phyloP scores from a whole-genome alignment of 2,888 invertebrate genomes.

The Dasypolia templi region DNA sequence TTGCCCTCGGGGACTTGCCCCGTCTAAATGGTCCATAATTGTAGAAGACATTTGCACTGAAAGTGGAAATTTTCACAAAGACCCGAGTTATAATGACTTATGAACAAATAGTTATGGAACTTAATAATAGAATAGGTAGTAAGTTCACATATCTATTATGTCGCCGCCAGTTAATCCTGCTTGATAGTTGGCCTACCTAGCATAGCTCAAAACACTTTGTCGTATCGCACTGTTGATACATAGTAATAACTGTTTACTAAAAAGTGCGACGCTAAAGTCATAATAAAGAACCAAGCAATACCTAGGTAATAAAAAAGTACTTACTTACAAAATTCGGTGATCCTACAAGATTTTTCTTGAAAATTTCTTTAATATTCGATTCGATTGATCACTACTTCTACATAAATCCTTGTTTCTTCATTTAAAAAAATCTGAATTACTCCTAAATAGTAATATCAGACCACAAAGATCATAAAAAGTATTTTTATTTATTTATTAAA shows the following conservation, averaged over 20 bases:
- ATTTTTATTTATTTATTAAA: slow-evolving; percentile 46
- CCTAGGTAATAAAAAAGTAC: too few relatives aligned
- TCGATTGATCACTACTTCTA: slow-evolving; percentile 3
- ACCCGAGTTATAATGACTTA: not conserved
- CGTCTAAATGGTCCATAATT: too few relatives aligned
- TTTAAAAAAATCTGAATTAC: slow-evolving; percentile 40
- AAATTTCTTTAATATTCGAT: too few relatives aligned
- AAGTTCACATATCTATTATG: slow-evolving; percentile 11
- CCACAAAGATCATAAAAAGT: not conserved
- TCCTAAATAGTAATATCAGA: slow-evolving; percentile 45
- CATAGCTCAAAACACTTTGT: slow-evolving; percentile 1
- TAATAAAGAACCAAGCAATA: too few relatives aligned
- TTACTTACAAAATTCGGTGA: too few relatives aligned
- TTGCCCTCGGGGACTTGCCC: too few relatives aligned
- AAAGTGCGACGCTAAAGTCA: not conserved
- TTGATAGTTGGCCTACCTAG: not conserved
- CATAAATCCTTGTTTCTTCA: not conserved
- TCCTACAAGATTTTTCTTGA: too few relatives aligned
- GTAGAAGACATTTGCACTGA: not conserved
- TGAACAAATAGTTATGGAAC: not conserved
- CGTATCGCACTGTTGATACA: slow-evolving; percentile 24
- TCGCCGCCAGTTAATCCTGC: slow-evolving; percentile 5
- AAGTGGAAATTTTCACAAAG: not conserved
- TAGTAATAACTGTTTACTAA: too few relatives aligned
- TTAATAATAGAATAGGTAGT: slow-evolving; percentile 10